Percentiles rank a stretch among this genome's conserved stretches.
These are phyloP conservation scores for Dioctria linearis DNA, from an alignment of 2,888 invertebrate genomes.

Conservation along the genomic window DNA sequence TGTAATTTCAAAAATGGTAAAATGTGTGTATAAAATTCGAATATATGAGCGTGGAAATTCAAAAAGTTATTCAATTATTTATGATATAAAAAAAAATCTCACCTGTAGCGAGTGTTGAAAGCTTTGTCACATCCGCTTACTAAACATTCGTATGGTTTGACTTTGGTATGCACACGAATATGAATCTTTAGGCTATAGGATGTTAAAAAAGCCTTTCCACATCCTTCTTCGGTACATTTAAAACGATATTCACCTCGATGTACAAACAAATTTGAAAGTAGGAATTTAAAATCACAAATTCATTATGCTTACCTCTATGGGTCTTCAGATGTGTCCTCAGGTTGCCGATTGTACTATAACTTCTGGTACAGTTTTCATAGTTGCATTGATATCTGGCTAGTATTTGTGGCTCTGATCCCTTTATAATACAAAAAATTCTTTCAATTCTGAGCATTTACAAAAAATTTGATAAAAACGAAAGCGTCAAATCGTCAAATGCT, in stretches of 20 bases:
- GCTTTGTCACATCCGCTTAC: constrained; percentile 89
- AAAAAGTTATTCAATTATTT: not conserved
- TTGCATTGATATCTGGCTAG: constrained; percentile 86
- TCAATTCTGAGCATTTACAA: not conserved
- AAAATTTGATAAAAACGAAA: constrained; percentile 4
- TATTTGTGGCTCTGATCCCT: constrained; percentile 73
- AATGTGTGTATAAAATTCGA: too few relatives aligned
- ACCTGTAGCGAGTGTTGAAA: constrained; percentile 95
- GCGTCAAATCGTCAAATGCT: constrained; percentile 1
- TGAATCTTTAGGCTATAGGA: constrained; percentile 97
- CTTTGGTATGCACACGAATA: constrained; percentile 92
- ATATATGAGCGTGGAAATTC: too few relatives aligned
- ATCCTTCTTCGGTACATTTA: constrained; percentile 88
- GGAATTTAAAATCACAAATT: not conserved
- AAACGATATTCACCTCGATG: constrained; percentile 91
- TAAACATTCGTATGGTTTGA: constrained; percentile 91
- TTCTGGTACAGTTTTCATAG: constrained; percentile 88
- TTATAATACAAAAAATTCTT: not conserved
- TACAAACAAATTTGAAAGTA: constrained; percentile 14
- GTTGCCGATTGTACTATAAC: constrained; percentile 95
- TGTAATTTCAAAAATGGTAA: too few relatives aligned
- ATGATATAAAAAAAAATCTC: constrained; percentile 55
- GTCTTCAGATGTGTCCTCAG: constrained; percentile 96
- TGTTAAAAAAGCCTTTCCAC: constrained; percentile 94
- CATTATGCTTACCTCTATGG: constrained; percentile 84